Evolutionary conservation across 1,140 invertebrate genomes (phyloP), one percentile per base, ranked within the genome.

Genomic region (Globodera ellingtonae): DNA sequence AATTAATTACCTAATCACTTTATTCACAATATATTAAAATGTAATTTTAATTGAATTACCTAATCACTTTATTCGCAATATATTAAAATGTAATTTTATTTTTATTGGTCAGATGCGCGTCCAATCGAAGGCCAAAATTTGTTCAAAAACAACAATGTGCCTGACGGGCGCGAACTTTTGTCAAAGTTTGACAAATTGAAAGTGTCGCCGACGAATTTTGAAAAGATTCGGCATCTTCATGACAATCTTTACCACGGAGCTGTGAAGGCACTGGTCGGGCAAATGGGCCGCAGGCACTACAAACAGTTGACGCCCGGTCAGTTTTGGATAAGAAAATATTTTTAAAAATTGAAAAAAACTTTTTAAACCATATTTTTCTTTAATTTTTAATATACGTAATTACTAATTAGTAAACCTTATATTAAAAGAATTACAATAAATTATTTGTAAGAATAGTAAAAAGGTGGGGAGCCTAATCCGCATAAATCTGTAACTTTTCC

Each of bases 271-370:
- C 52, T 83, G 13, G 65, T 83, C 48, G 82, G 82, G 7, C 83
- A 83, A 72, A 65, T 83, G 50, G 81, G 81, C n/a, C 50, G 52
- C 62, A 66, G 48, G 24, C 83, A 83, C 48, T 85, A 80, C 67
- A 72, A 70, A 15, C 72, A 84, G 21, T 59, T 79, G 35, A 59
- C 21, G 3, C 47, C 75, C 44, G 69, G 79, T 56, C 69, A 4
- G 15, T 47, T 70, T 35, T 24, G 24, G 24, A 24, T 24, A 9
- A 18, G 8, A 18, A 70, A 70, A 10, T 6, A 18, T 18, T 75
- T 62, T 24, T 24, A 24, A 24, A 24, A 24, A 24, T 24, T 24
- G 24, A 24, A 24, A 24, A 24, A 24, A 24, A 24, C 24, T 24
- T 24, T 24, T 24, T 24, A 24, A 24, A 24, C 24, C 24, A 24